Evolutionary conservation across 2,113 vertebrate species (phyloP).

Genomic region (Uria aalge): DNA sequence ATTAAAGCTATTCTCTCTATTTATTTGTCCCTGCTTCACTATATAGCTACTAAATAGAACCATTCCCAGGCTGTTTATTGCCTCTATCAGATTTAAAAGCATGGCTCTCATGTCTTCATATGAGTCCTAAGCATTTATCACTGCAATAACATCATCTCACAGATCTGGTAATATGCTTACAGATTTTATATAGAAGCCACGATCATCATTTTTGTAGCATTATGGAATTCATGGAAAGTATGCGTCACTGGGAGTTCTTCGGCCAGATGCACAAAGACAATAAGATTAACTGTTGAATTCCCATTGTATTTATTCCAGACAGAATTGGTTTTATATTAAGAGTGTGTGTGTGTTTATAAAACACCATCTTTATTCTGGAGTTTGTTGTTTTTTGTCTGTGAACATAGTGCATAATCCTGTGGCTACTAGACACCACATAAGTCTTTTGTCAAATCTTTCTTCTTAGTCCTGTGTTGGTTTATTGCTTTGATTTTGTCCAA

Average conservation of each 20-base stretch:
- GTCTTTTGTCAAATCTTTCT: not conserved
- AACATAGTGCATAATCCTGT: rapidly evolving
- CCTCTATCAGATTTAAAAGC: not conserved
- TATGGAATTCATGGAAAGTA: not conserved
- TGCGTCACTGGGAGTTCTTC: not conserved
- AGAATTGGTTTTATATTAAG: not conserved
- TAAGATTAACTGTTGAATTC: not conserved
- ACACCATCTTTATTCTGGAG: not conserved
- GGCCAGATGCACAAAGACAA: not conserved
- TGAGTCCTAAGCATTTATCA: not conserved
- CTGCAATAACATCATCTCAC: not conserved
- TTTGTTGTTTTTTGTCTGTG: not conserved
- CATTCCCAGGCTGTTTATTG: not conserved
- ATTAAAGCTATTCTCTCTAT: not conserved
- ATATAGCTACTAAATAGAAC: not conserved
- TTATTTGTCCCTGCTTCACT: not conserved
- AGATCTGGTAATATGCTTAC: not conserved
- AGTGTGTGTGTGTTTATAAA: too few relatives aligned
- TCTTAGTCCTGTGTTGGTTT: rapidly evolving
- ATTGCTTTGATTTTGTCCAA: not conserved
- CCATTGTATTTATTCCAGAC: not conserved
- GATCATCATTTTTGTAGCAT: not conserved
- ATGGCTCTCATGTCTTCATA: not conserved
- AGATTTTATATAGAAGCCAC: not conserved
- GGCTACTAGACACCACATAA: not conserved